phyloP scores from a whole-genome alignment of 2,113 vertebrate genomes.

The Mastomys natalensis region DNA sequence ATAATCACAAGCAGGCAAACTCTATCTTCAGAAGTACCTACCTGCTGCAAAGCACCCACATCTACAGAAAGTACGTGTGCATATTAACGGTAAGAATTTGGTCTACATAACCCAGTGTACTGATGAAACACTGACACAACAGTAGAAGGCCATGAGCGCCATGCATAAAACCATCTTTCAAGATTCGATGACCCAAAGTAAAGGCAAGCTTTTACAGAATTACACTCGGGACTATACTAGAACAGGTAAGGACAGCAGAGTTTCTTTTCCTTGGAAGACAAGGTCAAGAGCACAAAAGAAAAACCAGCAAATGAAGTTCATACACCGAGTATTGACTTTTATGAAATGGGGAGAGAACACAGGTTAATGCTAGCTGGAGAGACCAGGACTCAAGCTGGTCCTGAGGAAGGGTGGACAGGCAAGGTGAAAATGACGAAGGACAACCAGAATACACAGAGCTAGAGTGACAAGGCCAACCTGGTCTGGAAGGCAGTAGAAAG shows the following conservation, averaged over 20 bases:
- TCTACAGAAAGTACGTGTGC: constrained; percentile 26
- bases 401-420: not conserved
- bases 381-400: not conserved
- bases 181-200: not conserved
- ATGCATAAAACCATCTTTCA: not conserved
- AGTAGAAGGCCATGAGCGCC: not conserved
- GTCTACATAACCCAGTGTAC: not conserved
- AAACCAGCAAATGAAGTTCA: not conserved
- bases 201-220: not conserved
- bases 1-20: constrained; percentile 15
- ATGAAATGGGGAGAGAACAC: not conserved
- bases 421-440: not conserved
- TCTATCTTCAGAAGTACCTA: constrained; percentile 33
- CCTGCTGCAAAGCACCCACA: not conserved
- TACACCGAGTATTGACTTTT: too few relatives aligned
- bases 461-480: not conserved
- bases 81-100: not conserved
- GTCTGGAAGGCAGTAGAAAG: not conserved
- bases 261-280: not conserved
- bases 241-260: not conserved
- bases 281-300: not conserved
- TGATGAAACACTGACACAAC: not conserved
- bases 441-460: not conserved
- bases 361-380: not conserved
- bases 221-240: not conserved